Conservation (phyloP, 2,888 invertebrate species). For the Andrena marginata region DNA sequence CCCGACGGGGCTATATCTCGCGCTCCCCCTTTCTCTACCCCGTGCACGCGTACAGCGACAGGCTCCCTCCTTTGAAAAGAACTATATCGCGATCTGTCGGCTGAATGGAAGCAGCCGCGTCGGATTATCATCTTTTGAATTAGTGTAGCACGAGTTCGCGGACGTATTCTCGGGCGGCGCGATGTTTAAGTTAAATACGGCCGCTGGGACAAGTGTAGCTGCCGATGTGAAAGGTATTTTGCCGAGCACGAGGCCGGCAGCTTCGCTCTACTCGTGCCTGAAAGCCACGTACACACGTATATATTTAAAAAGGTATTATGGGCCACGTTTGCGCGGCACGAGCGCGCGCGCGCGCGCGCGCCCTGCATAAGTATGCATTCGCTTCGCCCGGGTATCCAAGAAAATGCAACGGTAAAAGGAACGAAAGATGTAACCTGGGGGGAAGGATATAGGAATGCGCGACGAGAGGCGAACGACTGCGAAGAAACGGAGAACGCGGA, state of each 20-base stretch:
- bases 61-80: not conserved
- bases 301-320: conserved; percentile 54
- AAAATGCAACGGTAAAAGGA: conserved; percentile 39
- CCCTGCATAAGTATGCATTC: conserved; percentile 60
- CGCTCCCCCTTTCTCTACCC: not conserved
- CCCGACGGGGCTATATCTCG: not conserved
- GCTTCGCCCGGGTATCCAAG: conserved; percentile 51
- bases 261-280: conserved; percentile 16
- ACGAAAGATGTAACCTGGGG: conserved; percentile 24
- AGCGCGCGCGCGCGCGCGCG: conserved; percentile 17
- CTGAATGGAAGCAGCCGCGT: conserved; percentile 12
- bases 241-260: not conserved
- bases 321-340: conserved; percentile 7
- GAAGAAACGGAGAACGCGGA: not conserved
- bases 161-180: conserved; percentile 15
- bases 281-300: conserved; percentile 38
- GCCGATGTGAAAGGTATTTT: conserved; percentile 20
- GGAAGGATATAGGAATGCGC: conserved; percentile 16
- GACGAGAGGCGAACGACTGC: not conserved
- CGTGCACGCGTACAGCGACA: not conserved
- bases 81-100: conserved; percentile 18
- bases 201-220: conserved; percentile 15
- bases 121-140: conserved; percentile 49
- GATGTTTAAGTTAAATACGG: conserved; percentile 37
- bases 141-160: conserved; percentile 13